Conservation (phyloP, 1,140 invertebrate genomes). For the Aphidius ervi region DNA sequence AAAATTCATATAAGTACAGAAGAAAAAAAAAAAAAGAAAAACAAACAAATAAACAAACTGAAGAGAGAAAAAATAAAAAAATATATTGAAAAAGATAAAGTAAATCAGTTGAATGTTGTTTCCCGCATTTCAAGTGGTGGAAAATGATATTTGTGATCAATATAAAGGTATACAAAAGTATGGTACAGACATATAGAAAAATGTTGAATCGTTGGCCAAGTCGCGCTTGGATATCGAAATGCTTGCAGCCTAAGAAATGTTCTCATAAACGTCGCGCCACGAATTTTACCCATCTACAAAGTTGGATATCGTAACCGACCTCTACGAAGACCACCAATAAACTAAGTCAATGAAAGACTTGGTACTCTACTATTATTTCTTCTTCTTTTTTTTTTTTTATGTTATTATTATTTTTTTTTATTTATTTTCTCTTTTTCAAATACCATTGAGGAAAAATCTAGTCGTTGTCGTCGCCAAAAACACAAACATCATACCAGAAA, state of each 20-base stretch:
- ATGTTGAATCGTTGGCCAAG: too few species aligned
- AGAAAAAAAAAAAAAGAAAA: background rate
- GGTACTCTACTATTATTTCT: background rate
- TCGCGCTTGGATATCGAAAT: too few species aligned
- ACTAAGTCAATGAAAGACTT: conserved; percentile 18
- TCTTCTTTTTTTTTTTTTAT: background rate
- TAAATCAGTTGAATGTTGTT: conserved; percentile 6
- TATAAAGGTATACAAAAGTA: conserved; percentile 3
- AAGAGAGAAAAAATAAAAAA: background rate
- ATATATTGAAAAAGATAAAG: conserved; percentile 7
- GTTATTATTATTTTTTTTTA: background rate
- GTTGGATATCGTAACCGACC: conserved; percentile 15
- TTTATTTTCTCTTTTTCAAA: background rate
- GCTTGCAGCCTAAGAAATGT: conserved; percentile 31
- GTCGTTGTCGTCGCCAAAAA: conserved; percentile 12
- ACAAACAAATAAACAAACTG: background rate
- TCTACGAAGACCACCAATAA: conserved; percentile 9
- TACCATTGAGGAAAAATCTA: too few species aligned
- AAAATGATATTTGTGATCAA: conserved; percentile 25
- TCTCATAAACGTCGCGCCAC: conserved; percentile 37
- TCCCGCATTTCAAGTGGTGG: conserved; percentile 10
- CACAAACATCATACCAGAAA: conserved; percentile 15
- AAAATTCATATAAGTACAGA: too few species aligned
- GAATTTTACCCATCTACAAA: conserved; percentile 35
- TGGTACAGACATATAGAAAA: too few species aligned